Conservation (phyloP, 2,113 vertebrate genomes). For the Saguinus imperator region DNA sequence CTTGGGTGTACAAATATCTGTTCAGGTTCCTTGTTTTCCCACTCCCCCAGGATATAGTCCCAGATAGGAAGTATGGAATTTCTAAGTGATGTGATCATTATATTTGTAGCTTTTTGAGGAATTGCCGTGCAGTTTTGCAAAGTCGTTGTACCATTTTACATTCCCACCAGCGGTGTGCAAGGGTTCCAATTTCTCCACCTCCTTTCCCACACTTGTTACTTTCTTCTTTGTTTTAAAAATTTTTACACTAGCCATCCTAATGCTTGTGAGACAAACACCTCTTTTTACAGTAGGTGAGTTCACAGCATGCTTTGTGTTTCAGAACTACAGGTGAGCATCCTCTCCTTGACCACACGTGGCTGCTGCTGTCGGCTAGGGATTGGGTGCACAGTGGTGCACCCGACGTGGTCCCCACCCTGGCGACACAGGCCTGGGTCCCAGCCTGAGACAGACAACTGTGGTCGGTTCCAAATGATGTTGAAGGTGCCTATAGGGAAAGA, state of each 20-base stretch:
- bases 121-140: background rate
- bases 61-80: background rate
- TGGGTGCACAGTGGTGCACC: too few relatives aligned
- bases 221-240: background rate
- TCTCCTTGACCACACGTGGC: too few relatives aligned
- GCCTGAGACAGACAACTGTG: background rate
- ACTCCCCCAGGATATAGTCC: background rate
- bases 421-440: background rate
- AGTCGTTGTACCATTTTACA: background rate
- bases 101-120: background rate
- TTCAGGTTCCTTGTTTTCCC: too few relatives aligned
- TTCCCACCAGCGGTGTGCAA: background rate
- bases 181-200: background rate
- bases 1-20: background rate
- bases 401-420: too few relatives aligned
- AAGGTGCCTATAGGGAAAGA: background rate
- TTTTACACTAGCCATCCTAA: background rate
- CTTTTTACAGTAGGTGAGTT: background rate
- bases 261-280: background rate
- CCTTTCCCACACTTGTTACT: background rate
- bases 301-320: background rate
- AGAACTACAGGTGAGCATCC: too few relatives aligned
- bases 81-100: background rate
- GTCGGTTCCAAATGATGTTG: background rate
- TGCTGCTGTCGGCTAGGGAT: background rate